Conservation (phyloP, 2,113 vertebrate genomes). For the Bothrops jararaca region DNA sequence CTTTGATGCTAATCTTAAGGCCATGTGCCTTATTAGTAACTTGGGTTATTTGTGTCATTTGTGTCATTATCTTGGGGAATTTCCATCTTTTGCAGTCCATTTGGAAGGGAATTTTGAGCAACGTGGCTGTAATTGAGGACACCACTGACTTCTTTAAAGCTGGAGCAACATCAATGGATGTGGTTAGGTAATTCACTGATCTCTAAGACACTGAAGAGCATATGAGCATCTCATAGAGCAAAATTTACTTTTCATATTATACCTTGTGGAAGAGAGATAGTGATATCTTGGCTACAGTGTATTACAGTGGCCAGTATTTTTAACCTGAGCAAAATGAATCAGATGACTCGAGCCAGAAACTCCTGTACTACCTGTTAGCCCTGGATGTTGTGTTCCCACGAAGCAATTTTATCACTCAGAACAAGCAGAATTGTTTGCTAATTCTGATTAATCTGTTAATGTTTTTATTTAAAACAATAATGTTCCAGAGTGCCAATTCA, state of each 20-base stretch:
- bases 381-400: neutral
- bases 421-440: neutral
- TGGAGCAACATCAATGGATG: constrained; percentile 83
- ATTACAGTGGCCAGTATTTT: neutral
- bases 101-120: constrained; percentile 82
- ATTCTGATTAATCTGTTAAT: neutral
- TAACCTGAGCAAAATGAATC: neutral
- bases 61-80: neutral
- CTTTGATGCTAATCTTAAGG: neutral
- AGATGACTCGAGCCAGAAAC: neutral
- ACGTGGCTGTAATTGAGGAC: constrained; percentile 72
- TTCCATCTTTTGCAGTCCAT: constrained; percentile 62
- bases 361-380: neutral
- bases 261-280: too few relatives aligned
- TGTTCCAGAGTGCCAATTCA: neutral
- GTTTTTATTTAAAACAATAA: neutral
- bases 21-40: neutral
- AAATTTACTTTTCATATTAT: neutral
- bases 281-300: neutral
- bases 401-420: neutral
- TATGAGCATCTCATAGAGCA: neutral
- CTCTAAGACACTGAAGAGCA: neutral
- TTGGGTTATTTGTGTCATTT: neutral
- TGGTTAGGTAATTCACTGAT: constrained; percentile 71
- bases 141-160: constrained; percentile 85